Evolutionary conservation across 1,140 invertebrate species (phyloP).

Genomic region (Holotrichia oblita): DNA sequence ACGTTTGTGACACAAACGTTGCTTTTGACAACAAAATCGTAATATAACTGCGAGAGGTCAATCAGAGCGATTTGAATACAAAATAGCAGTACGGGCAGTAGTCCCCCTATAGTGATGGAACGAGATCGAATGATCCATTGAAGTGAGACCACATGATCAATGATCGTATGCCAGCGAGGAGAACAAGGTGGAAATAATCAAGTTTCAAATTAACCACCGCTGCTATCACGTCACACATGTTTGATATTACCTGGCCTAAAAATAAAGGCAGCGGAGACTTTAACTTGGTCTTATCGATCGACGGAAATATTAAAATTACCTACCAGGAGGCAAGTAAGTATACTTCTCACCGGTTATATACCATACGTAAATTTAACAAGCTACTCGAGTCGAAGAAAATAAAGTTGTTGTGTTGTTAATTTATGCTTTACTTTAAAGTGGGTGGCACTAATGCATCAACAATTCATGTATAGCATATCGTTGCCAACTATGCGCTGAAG

Average conservation of each 20-base stretch:
- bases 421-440: neutral
- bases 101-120: neutral
- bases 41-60: slow-evolving; percentile 12
- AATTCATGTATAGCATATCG: too few relatives aligned
- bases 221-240: slow-evolving; percentile 10
- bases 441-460: too few relatives aligned
- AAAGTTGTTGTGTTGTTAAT: neutral
- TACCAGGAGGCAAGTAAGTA: neutral
- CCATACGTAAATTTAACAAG: slow-evolving; percentile 13
- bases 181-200: slow-evolving; percentile 12
- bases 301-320: neutral
- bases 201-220: slow-evolving; percentile 7
- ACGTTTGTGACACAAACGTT: neutral
- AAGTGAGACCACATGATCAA: neutral
- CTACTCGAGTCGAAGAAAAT: neutral
- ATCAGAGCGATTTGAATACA: slow-evolving; percentile 6
- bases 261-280: neutral
- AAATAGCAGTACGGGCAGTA: neutral
- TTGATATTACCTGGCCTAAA: slow-evolving; percentile 13
- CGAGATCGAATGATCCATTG: neutral
- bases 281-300: neutral
- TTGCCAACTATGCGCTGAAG: too few relatives aligned
- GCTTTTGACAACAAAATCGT: too few relatives aligned
- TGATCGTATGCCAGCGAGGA: neutral
- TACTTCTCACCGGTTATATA: neutral